Evolutionary conservation across 2,888 invertebrate genomes (phyloP).

Genomic region (Euclidia mi): DNA sequence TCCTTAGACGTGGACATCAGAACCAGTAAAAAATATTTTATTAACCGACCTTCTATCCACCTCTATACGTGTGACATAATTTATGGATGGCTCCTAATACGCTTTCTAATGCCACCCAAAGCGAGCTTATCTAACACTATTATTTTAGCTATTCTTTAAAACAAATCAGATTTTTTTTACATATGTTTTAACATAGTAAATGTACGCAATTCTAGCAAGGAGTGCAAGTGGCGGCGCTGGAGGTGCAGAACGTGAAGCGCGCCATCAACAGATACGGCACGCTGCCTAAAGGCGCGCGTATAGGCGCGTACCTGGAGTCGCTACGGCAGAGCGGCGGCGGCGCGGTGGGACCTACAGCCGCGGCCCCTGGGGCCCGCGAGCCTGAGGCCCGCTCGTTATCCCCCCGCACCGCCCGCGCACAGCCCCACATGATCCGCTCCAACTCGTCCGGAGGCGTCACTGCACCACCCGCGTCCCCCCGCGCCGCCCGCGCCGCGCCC

Average conservation of each 20-base stretch:
- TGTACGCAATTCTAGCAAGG: conserved; percentile 68
- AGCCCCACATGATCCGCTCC: conserved; percentile 96
- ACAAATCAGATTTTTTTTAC: not conserved
- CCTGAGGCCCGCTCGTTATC: conserved; percentile 90
- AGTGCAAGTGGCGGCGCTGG: conserved; percentile 97
- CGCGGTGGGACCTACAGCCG: conserved; percentile 42
- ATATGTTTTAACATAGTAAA: not conserved
- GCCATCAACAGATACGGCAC: conserved; percentile 99
- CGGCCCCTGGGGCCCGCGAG: conserved; percentile 83
- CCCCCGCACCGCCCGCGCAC: conserved; percentile 92
- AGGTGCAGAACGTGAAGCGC: conserved; percentile 98
- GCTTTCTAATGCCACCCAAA: no score
- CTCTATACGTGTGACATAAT: no score
- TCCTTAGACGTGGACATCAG: no score
- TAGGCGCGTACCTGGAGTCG: conserved; percentile 98
- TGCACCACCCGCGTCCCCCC: conserved; percentile 80
- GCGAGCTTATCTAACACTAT: no score
- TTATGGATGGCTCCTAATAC: no score
- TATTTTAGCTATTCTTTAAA: no score
- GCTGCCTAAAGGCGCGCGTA: conserved; percentile 98
- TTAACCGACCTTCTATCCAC: no score
- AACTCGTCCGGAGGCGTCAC: conserved; percentile 96
- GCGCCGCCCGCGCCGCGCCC: conserved; percentile 75
- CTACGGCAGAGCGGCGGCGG: conserved; percentile 93
- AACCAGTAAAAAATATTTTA: no score